Percentiles rank a stretch among this genome's conserved stretches.
These are phyloP conservation scores for Drosophila sp. DNA, from an alignment of 1,140 invertebrate species.

Conservation along the genomic window DNA sequence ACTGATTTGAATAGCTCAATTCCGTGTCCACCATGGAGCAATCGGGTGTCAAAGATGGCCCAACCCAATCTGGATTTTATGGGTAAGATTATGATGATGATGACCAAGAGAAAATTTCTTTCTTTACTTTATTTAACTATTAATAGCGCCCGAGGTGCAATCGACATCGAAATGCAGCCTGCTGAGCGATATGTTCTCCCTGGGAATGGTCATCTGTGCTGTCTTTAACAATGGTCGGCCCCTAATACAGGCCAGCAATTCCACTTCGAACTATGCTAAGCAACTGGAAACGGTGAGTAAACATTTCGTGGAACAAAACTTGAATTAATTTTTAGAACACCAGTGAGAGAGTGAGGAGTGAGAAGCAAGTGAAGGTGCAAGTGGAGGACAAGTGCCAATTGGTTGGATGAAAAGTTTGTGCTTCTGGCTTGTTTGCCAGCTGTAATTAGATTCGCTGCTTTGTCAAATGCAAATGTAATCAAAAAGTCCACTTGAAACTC, in stretches of 20 bases:
- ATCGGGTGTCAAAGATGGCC: constrained; percentile 93
- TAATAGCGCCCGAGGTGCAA: constrained; percentile 94
- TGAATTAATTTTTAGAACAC: constrained; percentile 43
- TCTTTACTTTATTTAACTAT: not conserved
- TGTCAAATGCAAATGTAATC: constrained; percentile 82
- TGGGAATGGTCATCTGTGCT: constrained; percentile 95
- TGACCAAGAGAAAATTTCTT: not conserved
- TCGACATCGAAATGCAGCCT: constrained; percentile 91
- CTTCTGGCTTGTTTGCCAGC: constrained; percentile 63
- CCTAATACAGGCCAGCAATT: constrained; percentile 94
- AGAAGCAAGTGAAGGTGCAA: no score
- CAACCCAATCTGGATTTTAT: constrained; percentile 96
- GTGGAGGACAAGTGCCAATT: constrained; percentile 59
- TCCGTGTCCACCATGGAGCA: constrained; percentile 92
- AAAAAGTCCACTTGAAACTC: constrained; percentile 81
- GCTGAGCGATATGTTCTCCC: constrained; percentile 96
- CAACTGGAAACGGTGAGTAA: constrained; percentile 94
- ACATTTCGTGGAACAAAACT: constrained; percentile 27
- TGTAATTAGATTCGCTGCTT: constrained; percentile 80
- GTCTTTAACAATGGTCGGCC: constrained; percentile 95
- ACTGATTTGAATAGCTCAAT: constrained; percentile 88
- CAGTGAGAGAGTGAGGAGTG: not conserved
- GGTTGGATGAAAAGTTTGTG: constrained; percentile 60
- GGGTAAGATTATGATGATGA: constrained; percentile 85
- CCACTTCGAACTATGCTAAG: constrained; percentile 92